phyloP scores from a whole-genome alignment of 2,888 invertebrate species.

The Philaethria dido region DNA sequence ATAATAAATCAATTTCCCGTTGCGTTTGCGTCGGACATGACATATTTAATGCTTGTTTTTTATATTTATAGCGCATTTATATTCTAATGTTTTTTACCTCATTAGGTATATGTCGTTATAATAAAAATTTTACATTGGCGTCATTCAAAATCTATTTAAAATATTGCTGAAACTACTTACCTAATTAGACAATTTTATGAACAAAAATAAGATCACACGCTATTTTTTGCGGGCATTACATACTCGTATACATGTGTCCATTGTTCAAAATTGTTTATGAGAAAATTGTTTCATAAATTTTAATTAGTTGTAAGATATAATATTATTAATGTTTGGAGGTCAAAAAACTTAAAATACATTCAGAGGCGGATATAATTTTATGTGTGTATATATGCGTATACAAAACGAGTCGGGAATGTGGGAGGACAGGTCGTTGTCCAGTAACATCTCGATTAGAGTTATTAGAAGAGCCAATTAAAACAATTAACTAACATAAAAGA shows the following conservation, averaged over 20 bases:
- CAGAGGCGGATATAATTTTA: constrained; percentile 17
- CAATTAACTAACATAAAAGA: constrained; percentile 13
- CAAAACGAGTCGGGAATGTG: constrained; percentile 36
- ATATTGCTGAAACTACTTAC: not conserved
- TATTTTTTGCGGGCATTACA: constrained; percentile 11
- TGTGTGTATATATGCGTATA: constrained; percentile 3
- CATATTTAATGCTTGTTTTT: not conserved
- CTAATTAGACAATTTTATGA: not conserved
- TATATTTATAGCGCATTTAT: constrained; percentile 8
- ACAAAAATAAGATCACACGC: constrained; percentile 21
- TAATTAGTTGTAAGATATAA: constrained; percentile 23
- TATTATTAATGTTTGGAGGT: constrained; percentile 26
- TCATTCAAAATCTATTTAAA: not conserved
- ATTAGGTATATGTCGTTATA: not conserved
- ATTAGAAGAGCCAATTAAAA: constrained; percentile 28
- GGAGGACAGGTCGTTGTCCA: constrained; percentile 41
- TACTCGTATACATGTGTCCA: not conserved
- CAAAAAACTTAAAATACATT: constrained; percentile 32
- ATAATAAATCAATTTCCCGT: not conserved
- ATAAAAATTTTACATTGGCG: not conserved
- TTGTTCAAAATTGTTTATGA: constrained; percentile 53
- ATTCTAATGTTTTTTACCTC: not conserved
- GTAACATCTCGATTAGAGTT: constrained; percentile 31
- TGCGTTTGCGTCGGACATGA: not conserved
- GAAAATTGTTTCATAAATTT: constrained; percentile 19